Percentiles rank a stretch among this genome's conserved stretches.
phyloP scores from a whole-genome alignment of 2,888 invertebrate genomes.

The Xestoiulus laeticollis region DNA sequence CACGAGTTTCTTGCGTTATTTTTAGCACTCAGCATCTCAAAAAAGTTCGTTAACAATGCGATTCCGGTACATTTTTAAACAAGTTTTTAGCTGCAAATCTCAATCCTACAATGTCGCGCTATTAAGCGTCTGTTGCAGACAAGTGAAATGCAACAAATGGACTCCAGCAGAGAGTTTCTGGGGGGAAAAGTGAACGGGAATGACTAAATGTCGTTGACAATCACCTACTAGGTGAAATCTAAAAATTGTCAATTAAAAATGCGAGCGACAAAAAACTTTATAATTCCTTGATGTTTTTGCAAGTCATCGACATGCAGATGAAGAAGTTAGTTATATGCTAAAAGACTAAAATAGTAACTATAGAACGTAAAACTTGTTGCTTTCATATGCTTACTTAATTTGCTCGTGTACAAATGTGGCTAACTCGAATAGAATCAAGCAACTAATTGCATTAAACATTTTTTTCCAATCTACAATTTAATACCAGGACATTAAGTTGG shows the following conservation, averaged over 20 bases:
- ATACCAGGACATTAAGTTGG: too few relatives aligned
- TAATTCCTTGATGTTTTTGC: too few relatives aligned
- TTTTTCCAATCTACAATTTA: too few relatives aligned
- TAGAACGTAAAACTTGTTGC: too few relatives aligned
- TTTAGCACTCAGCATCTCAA: neutral
- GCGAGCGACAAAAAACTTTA: neutral
- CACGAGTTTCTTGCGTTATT: neutral
- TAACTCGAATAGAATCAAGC: too few relatives aligned
- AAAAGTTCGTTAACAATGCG: neutral
- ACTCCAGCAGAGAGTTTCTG: neutral
- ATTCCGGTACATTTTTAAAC: neutral
- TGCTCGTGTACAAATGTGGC: too few relatives aligned
- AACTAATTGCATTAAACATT: too few relatives aligned
- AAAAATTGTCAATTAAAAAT: neutral
- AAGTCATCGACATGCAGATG: too few relatives aligned
- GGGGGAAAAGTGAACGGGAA: neutral
- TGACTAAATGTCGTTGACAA: neutral
- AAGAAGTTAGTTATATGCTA: too few relatives aligned
- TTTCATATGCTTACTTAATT: too few relatives aligned
- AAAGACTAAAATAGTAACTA: too few relatives aligned
- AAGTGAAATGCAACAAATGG: conserved; percentile 3
- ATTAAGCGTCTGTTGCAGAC: conserved; percentile 3
- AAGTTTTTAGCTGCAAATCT: neutral
- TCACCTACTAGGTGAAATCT: neutral
- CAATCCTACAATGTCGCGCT: neutral